Evolutionary conservation across 2,113 vertebrate species (phyloP).

Genomic region (Glaucomys volans): DNA sequence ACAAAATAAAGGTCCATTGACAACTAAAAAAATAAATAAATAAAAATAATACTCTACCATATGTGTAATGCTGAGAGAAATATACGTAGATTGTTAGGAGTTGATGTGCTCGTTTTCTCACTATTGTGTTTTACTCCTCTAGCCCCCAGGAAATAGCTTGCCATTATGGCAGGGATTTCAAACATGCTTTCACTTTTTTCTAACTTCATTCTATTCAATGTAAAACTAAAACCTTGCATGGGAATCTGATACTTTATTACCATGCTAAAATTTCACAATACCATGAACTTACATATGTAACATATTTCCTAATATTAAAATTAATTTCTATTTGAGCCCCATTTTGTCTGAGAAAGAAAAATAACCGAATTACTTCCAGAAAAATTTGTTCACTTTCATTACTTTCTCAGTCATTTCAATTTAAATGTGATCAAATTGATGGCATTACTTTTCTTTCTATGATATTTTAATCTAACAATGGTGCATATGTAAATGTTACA

Average conservation of each 20-base stretch:
- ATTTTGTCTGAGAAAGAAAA: background rate
- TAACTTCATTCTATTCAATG: background rate
- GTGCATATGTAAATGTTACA: background rate
- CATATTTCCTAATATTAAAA: conserved; percentile 42
- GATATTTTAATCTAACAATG: background rate
- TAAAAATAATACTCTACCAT: background rate
- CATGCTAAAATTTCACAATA: background rate
- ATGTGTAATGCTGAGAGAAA: background rate
- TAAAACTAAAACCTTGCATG: background rate
- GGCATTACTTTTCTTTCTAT: background rate
- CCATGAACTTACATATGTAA: background rate
- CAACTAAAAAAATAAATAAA: too few relatives aligned
- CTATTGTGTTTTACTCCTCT: background rate
- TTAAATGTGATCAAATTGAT: background rate
- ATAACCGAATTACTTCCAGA: background rate
- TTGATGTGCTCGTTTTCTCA: background rate
- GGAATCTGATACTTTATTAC: background rate
- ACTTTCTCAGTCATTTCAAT: background rate
- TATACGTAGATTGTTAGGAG: background rate
- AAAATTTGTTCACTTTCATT: background rate
- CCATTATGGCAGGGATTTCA: background rate
- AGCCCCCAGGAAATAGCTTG: background rate
- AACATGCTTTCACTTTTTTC: background rate
- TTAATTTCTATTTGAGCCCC: background rate
- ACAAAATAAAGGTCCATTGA: too few relatives aligned